Conservation (phyloP, 2,113 vertebrate species). For the Indicator maculatus region DNA sequence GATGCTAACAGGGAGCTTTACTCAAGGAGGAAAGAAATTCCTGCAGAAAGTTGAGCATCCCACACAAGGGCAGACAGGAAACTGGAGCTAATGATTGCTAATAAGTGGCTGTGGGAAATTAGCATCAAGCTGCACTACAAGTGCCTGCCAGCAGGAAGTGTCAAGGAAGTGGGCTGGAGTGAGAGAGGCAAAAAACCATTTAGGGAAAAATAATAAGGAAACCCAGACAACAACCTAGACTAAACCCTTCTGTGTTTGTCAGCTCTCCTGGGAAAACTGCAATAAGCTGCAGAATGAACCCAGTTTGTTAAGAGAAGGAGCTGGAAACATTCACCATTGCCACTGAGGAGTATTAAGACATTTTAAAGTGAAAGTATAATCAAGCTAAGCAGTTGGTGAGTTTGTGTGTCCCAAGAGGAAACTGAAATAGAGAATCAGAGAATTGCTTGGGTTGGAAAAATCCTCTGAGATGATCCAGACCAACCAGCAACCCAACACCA, state of each 20-base stretch:
- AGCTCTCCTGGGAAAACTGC: constrained; percentile 18
- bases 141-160: neutral
- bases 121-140: neutral
- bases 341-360: neutral
- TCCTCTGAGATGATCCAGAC: too few species aligned
- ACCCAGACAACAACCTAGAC: neutral
- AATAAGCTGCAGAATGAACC: neutral
- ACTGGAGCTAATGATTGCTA: neutral
- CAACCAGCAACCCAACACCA: too few species aligned
- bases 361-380: neutral
- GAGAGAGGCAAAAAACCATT: neutral
- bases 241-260: neutral
- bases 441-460: too few species aligned
- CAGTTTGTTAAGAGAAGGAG: neutral
- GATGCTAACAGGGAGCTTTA: neutral
- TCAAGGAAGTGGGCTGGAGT: neutral
- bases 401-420: neutral
- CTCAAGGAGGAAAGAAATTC: neutral
- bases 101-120: constrained; percentile 5
- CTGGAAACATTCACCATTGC: neutral
- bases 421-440: neutral
- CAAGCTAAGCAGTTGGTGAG: neutral
- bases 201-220: neutral
- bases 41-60: neutral
- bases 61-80: constrained; percentile 1